phyloP scores from a whole-genome alignment of 2,797 vertebrate genomes.

The Catamblyrhynchus diadema region DNA sequence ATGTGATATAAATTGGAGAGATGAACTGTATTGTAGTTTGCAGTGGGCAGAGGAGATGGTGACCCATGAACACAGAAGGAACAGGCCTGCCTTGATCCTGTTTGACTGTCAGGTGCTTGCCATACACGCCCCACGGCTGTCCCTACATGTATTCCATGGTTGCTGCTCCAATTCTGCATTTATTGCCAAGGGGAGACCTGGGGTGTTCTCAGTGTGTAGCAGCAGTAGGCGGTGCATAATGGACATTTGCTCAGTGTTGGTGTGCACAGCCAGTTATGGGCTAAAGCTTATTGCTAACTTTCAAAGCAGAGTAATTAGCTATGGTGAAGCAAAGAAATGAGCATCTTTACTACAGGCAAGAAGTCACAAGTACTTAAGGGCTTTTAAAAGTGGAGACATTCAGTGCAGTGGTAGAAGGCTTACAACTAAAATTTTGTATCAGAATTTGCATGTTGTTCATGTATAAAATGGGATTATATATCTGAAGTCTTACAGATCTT shows the following conservation, averaged over 20 bases:
- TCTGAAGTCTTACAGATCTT: not conserved
- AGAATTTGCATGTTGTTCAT: not conserved
- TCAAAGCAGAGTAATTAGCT: not conserved
- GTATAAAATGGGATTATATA: not conserved
- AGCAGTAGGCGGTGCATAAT: not conserved
- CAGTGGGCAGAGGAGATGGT: not conserved
- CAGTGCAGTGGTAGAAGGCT: not conserved
- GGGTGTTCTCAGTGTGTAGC: not conserved
- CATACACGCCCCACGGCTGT: rapidly evolving
- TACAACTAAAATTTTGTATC: not conserved
- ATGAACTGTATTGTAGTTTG: not conserved
- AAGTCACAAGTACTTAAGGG: not conserved
- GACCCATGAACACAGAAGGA: not conserved
- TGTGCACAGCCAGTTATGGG: not conserved
- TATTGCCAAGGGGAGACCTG: not conserved
- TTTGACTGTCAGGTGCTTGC: not conserved
- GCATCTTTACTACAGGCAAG: not conserved
- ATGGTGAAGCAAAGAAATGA: not conserved
- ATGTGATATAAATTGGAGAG: not conserved
- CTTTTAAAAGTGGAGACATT: not conserved
- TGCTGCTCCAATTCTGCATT: not conserved
- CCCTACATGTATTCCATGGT: rapidly evolving
- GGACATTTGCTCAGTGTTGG: not conserved
- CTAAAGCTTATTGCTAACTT: not conserved
- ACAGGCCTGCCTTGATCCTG: not conserved